These are phyloP conservation scores for Odontothrips loti DNA, from an alignment of 2,888 invertebrate species.

Conservation along the genomic window DNA sequence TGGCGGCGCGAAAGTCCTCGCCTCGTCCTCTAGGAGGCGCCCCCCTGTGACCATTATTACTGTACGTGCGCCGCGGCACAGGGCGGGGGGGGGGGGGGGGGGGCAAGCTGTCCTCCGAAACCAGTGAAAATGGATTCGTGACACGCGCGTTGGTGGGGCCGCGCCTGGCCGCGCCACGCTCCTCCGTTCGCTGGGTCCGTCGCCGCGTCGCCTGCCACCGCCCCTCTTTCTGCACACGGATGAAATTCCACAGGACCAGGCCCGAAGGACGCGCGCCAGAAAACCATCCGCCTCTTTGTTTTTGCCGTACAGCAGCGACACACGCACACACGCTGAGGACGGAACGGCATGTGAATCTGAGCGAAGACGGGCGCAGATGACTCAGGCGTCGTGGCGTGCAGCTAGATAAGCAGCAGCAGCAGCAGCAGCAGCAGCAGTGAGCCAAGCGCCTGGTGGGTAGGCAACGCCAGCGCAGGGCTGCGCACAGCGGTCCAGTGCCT, in stretches of 20 bases:
- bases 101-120: not conserved
- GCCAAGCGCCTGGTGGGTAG: not conserved
- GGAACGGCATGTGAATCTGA: too few relatives aligned
- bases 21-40: not conserved
- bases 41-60: not conserved
- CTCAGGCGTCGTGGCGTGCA: slow-evolving; percentile 1
- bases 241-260: not conserved
- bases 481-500: not conserved
- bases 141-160: not conserved
- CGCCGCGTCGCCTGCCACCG: not conserved
- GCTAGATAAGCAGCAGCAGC: too few relatives aligned
- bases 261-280: not conserved
- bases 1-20: too few relatives aligned
- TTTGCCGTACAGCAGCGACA: too few relatives aligned
- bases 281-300: too few relatives aligned
- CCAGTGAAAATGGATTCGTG: not conserved
- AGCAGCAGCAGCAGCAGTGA: too few relatives aligned
- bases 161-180: not conserved
- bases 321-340: too few relatives aligned
- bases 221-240: not conserved
- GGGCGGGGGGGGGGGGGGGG: not conserved
- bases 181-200: not conserved
- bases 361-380: too few relatives aligned
- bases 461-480: not conserved
- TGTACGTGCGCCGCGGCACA: not conserved